These are phyloP conservation scores for Phataginus tricuspis DNA, from an alignment of 2,797 vertebrate genomes.

Conservation along the genomic window DNA sequence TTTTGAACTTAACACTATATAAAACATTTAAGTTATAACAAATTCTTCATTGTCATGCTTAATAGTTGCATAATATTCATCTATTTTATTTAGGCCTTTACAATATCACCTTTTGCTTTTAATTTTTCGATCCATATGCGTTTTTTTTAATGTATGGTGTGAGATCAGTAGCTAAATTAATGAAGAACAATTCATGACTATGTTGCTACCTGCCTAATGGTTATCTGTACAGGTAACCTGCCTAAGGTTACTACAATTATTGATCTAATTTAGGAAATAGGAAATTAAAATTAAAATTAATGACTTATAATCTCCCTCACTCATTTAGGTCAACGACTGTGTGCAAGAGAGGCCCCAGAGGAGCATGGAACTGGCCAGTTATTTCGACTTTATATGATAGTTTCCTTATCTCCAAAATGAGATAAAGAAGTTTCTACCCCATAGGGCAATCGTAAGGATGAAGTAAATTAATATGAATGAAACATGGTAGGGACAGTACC, in stretches of 20 bases:
- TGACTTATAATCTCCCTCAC: not conserved
- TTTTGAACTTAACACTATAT: constrained; percentile 6
- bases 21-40: not conserved
- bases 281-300: not conserved
- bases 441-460: not conserved
- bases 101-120: not conserved
- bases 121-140: not conserved
- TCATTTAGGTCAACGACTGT: not conserved
- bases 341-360: not conserved
- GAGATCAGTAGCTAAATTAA: not conserved
- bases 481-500: not conserved
- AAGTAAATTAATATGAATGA: not conserved
- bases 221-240: not conserved
- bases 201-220: not conserved
- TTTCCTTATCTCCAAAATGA: constrained; percentile 21
- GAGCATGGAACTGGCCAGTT: not conserved
- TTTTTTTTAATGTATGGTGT: not conserved
- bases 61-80: not conserved
- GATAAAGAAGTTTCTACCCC: not conserved
- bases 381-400: not conserved
- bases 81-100: constrained; percentile 46
- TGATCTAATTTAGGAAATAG: not conserved
- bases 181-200: not conserved
- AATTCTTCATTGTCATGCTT: constrained; percentile 1
- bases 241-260: not conserved